phyloP scores from a whole-genome alignment of 2,888 invertebrate genomes.

The Plebejus melissa region DNA sequence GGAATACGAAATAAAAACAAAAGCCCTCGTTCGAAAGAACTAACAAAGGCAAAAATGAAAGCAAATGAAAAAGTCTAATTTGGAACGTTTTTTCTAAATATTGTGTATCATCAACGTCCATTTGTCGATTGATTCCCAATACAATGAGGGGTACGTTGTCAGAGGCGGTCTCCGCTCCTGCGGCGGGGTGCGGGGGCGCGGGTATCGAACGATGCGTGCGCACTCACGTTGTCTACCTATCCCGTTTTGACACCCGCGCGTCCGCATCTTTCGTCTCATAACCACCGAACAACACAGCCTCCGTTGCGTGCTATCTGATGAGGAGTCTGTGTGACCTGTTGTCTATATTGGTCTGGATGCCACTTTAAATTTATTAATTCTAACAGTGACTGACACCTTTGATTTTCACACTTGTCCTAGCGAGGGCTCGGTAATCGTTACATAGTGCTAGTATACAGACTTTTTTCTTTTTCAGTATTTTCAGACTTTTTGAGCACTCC shows the following conservation, averaged over 20 bases:
- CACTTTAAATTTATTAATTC: conserved; percentile 75
- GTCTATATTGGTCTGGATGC: conserved; percentile 74
- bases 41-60: neutral
- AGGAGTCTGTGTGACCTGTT: conserved; percentile 67
- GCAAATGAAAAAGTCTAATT: neutral
- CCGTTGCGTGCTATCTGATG: conserved; percentile 70
- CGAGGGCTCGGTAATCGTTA: conserved; percentile 32
- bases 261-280: conserved; percentile 41
- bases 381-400: conserved; percentile 63
- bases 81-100: conserved; percentile 27
- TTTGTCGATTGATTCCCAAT: conserved; percentile 77
- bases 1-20: neutral
- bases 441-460: neutral
- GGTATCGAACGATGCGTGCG: conserved; percentile 57
- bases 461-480: neutral
- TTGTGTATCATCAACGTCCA: conserved; percentile 48
- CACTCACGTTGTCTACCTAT: conserved; percentile 53
- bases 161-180: conserved; percentile 55
- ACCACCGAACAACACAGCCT: conserved; percentile 51
- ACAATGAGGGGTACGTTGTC: conserved; percentile 76
- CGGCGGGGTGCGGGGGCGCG: conserved; percentile 52
- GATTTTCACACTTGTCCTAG: conserved; percentile 43
- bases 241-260: conserved; percentile 48
- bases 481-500: neutral
- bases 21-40: neutral